These are phyloP conservation scores for Folsomia candida DNA, from an alignment of 2,888 invertebrate species.

Conservation along the genomic window DNA sequence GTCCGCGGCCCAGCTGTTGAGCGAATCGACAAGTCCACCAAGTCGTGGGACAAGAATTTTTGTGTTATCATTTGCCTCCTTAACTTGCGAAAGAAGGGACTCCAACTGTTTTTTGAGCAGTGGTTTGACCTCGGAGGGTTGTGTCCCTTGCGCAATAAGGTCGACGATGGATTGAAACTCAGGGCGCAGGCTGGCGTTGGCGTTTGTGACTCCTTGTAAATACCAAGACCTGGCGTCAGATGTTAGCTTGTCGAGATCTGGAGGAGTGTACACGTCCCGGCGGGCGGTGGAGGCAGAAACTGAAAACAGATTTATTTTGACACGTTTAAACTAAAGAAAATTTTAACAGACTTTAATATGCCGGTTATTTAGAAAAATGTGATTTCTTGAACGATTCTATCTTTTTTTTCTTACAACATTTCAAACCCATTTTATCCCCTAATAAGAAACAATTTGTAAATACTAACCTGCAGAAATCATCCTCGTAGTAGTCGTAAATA, in stretches of 20 bases:
- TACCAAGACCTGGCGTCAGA: slow-evolving; percentile 14
- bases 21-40: not conserved
- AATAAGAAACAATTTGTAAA: too few relatives aligned
- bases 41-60: not conserved
- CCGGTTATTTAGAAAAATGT: too few relatives aligned
- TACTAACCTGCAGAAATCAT: too few relatives aligned
- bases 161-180: not conserved
- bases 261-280: not conserved
- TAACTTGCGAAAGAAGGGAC: slow-evolving; percentile 1
- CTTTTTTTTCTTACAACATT: too few relatives aligned
- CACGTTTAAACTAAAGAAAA: too few relatives aligned
- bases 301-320: too few relatives aligned
- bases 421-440: too few relatives aligned
- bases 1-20: slow-evolving; percentile 2
- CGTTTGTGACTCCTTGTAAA: slow-evolving; percentile 6
- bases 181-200: not conserved
- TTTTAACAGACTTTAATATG: too few relatives aligned
- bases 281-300: not conserved
- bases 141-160: not conserved
- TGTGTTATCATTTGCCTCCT: slow-evolving; percentile 18
- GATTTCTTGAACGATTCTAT: too few relatives aligned
- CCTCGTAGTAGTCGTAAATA: too few relatives aligned
- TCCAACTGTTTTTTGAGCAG: not conserved
- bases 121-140: not conserved
- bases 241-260: not conserved